Evolutionary conservation across 1,140 invertebrate genomes (phyloP), one percentile per base, ranked within the genome.

Genomic region (Maconellicoccus hirsutus): DNA sequence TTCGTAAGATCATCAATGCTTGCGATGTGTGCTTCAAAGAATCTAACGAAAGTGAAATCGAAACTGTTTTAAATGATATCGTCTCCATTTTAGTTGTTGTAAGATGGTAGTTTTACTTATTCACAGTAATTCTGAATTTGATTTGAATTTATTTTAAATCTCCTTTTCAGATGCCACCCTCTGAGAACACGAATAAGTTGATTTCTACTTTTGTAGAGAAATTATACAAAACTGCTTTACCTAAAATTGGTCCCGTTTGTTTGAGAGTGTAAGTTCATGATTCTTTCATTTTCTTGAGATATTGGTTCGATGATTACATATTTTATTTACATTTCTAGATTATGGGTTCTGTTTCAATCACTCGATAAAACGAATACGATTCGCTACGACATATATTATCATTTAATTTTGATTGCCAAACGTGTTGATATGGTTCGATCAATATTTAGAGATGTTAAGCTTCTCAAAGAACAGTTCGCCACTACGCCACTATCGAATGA

Each of bases 1-100:
- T 97, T 71, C 90, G 94, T 78, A 93, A 97, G 80, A 94, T 97
- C 74, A 94, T 97, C 77, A 90, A 91, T 70, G 93, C 94, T 7
- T 96, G 92, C 78, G 92, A 96, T 79, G 85, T 90, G 61, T 94
- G 91, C 79, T 96, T 96, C 79, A 91, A 92, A 76, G 91, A 91
- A 77, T 86, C 86, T 1, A 88, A 87, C 78, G 90, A 92, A 80
- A 77, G 78, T 33, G 90, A 92, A 77, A 88, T 93, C 76, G 90
- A 92, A 82, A 86, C 86, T 74, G 89, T 93, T 69, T 81, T 92
- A 0, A 92, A 93, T 84, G 89, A 88, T 81, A 94, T 98, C 80
- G 93, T 97, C 1, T 96, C 94, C 4, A 91, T 96, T 71, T 88
- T 96, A 83, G 89, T 96, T 73, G 85, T 92, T 74, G 89, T 91